phyloP scores from a whole-genome alignment of 2,888 invertebrate species.

The Odontocerum albicorne region DNA sequence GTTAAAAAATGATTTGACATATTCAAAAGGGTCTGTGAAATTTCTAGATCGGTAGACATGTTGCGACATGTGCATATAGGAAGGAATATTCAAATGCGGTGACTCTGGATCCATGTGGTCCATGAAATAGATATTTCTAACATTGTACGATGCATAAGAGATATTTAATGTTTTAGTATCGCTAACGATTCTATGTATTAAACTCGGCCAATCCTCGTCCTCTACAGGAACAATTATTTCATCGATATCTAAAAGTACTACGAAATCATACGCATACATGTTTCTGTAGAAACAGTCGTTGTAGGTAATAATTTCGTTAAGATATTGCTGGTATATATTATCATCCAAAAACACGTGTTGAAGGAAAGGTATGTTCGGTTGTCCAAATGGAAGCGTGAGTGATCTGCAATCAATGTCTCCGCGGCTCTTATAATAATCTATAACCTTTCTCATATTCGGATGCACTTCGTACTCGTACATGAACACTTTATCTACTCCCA shows the following conservation, averaged over 20 bases:
- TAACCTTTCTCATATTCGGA: conserved; percentile 84
- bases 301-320: conserved; percentile 93
- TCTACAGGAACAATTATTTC: conserved; percentile 91
- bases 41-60: conserved; percentile 88
- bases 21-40: conserved; percentile 90
- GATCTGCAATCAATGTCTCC: conserved; percentile 77
- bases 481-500: conserved; percentile 90
- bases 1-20: conserved; percentile 83
- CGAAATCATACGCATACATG: conserved; percentile 84
- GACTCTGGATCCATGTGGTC: conserved; percentile 80
- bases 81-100: conserved; percentile 77
- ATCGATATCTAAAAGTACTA: conserved; percentile 88
- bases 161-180: conserved; percentile 68
- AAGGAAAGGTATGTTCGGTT: conserved; percentile 85
- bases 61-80: conserved; percentile 91
- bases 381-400: conserved; percentile 82
- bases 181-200: conserved; percentile 76
- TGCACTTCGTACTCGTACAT: conserved; percentile 91
- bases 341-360: conserved; percentile 87
- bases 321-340: conserved; percentile 89
- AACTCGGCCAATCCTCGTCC: conserved; percentile 70
- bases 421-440: conserved; percentile 64
- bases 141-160: conserved; percentile 78
- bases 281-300: conserved; percentile 95
- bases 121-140: conserved; percentile 89